Base-by-base conservation (phyloP, 1,140 invertebrate species). In the Pseudomyrmex cubaensis region DNA sequence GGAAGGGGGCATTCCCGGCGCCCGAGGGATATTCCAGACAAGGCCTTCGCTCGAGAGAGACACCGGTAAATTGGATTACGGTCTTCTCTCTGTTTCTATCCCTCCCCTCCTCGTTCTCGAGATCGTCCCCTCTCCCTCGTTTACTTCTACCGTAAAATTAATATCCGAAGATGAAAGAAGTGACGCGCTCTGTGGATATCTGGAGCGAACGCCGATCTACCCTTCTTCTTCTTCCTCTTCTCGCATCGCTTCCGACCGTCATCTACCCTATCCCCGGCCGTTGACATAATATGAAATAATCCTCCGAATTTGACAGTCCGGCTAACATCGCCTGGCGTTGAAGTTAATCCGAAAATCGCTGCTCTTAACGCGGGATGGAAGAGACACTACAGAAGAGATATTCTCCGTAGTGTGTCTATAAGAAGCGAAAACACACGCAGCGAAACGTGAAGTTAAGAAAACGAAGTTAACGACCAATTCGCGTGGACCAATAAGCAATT, bases 271-370 rank as follows among this genome's bases (percentile, higher is more conserved):
- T 52, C 61, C 62, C 57, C 64, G 57, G 61, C 61, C 78, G 90
- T 91, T 90, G 88, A 90, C 88, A 90, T 90, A 89, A 90, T 89
- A 87, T 87, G 72, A 88, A 90, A 91, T 91, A 90, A 91, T 90
- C 88, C 87, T 80, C 63, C 62, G 62, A 84, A 89, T 80, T 72
- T 77, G 69, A 69, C 67, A 78, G 67, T 69, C 77, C 62, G 20
- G 20, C 7, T 25, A 76, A 77, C 63, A 64, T 77, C 52, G 54
- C 56, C 48, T 52, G 54, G 59, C 61, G 62, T 62, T 59, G 44
- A 54, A 78, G 61, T 75, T 56, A 66, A 63, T 63, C 46, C 46
- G 17, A 35, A 77, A 77, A 83, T 64, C 9, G n/a, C 35, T 64
- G 54, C 50, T 22, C 57, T n/a, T 50, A n/a, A 13, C 17, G 25